Percentiles rank a stretch among this genome's conserved stretches.
phyloP scores from a whole-genome alignment of 1,140 invertebrate genomes.

The Zaprionus davidi region DNA sequence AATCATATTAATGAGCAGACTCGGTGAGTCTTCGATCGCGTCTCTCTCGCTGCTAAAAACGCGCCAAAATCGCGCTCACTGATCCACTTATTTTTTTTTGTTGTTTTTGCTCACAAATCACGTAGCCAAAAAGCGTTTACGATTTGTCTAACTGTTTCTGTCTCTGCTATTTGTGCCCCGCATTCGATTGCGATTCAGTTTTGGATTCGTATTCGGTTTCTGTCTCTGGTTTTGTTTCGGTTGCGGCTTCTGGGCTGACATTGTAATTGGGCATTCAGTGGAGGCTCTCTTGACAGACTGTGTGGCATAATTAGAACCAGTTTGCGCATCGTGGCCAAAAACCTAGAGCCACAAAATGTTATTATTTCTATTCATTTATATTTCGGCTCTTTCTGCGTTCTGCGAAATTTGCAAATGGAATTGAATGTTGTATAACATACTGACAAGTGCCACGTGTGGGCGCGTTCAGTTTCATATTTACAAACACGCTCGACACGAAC shows the following conservation, averaged over 20 bases:
- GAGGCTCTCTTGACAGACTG: neutral
- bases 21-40: conserved; percentile 14
- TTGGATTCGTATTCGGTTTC: conserved; percentile 3
- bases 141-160: conserved; percentile 72
- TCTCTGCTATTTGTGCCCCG: conserved; percentile 7
- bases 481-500: conserved; percentile 44
- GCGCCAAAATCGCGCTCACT: conserved; percentile 63
- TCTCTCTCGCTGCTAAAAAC: conserved; percentile 31
- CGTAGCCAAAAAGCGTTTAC: conserved; percentile 68
- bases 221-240: conserved; percentile 35
- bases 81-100: conserved; percentile 64
- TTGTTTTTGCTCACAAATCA: conserved; percentile 55
- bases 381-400: conserved; percentile 14
- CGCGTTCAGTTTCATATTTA: conserved; percentile 53
- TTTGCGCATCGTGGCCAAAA: conserved; percentile 55
- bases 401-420: conserved; percentile 61
- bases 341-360: neutral
- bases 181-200: neutral
- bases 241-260: conserved; percentile 43
- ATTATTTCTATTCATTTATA: conserved; percentile 41
- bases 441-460: conserved; percentile 69
- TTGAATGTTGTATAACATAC: conserved; percentile 58
- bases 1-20: conserved; percentile 69
- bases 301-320: conserved; percentile 76
- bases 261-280: conserved; percentile 48